A percentile compares a stretch with the other conserved stretches of the same genome.
phyloP scores from a whole-genome alignment of 2,113 vertebrate species.

The Falcunculus frontatus region DNA sequence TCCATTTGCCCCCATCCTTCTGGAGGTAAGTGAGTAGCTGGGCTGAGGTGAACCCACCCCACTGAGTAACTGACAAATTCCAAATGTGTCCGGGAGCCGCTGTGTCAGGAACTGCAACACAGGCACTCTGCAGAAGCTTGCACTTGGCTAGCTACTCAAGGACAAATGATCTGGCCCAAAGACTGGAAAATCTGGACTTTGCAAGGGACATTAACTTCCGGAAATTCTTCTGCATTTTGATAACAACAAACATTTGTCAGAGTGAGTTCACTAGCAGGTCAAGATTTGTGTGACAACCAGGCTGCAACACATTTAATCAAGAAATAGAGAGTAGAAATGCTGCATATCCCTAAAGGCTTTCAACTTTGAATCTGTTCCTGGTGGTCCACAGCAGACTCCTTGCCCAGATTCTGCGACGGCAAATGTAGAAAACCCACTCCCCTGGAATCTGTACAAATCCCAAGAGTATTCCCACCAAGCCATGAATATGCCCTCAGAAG shows the following conservation, averaged over 20 bases:
- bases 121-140: neutral
- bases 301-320: neutral
- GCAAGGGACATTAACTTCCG: constrained; percentile 18
- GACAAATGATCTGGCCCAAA: neutral
- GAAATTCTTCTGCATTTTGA: neutral
- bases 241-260: constrained; percentile 9
- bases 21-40: accelerated
- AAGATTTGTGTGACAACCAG: neutral
- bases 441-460: neutral
- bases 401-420: neutral
- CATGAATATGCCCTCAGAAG: neutral
- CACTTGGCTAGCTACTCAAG: neutral
- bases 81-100: neutral
- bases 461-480: neutral
- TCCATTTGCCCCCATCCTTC: neutral
- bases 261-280: neutral
- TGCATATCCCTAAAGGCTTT: neutral
- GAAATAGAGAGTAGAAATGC: neutral
- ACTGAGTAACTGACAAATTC: neutral
- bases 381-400: neutral
- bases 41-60: neutral
- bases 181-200: constrained; percentile 23
- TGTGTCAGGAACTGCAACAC: neutral
- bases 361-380: neutral
- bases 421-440: neutral